A percentile compares a stretch with the other conserved stretches of the same genome.
phyloP scores from a whole-genome alignment of 1,140 invertebrate species.

The Tribolium castaneum region DNA sequence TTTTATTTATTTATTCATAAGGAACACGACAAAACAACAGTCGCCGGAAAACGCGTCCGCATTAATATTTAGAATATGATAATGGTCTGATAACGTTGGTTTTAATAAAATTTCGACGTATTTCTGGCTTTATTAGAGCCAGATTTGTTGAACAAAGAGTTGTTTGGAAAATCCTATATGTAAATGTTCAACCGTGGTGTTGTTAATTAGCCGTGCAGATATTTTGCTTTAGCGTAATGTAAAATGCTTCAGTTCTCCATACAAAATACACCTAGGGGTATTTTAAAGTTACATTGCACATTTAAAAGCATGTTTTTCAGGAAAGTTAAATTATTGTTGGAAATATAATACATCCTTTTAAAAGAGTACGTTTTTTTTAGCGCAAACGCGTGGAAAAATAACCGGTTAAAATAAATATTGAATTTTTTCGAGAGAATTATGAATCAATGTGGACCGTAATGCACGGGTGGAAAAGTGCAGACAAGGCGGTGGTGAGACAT shows the following conservation, averaged over 20 bases:
- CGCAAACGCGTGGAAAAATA: not conserved
- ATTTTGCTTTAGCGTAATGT: slow-evolving; percentile 28
- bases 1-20: slow-evolving; percentile 19
- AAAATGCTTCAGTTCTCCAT: slow-evolving; percentile 30
- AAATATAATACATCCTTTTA: slow-evolving; percentile 32
- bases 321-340: slow-evolving; percentile 29
- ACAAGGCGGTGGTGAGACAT: not conserved
- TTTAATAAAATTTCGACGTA: slow-evolving; percentile 1
- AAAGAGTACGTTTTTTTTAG: not conserved
- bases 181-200: slow-evolving; percentile 15
- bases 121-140: slow-evolving; percentile 20
- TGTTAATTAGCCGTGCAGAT: slow-evolving; percentile 35
- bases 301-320: slow-evolving; percentile 28
- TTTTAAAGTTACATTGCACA: slow-evolving; percentile 23
- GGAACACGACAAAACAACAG: not conserved
- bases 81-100: not conserved
- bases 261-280: slow-evolving; percentile 25
- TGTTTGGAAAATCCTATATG: slow-evolving; percentile 20
- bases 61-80: not conserved
- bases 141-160: slow-evolving; percentile 13
- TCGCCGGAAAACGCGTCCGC: not conserved
- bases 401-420: not conserved
- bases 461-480: not conserved
- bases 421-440: not conserved
- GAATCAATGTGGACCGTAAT: not conserved